Evolutionary conservation across 2,888 invertebrate species (phyloP).

Genomic region (Geophilus truncorum): DNA sequence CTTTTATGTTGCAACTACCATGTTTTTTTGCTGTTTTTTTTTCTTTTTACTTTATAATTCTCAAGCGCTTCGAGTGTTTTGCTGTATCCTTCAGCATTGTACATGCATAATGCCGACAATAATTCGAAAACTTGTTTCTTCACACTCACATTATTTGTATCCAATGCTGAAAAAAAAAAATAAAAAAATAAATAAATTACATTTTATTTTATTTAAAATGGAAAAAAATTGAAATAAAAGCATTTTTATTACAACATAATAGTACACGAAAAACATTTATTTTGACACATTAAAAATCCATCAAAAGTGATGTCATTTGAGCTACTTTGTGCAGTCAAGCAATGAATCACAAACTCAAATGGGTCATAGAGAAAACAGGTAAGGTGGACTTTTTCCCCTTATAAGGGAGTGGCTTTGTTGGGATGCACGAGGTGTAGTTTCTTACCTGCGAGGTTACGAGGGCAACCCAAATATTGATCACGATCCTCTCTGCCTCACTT

Average conservation of each 20-base stretch:
- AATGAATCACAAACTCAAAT: conserved; percentile 6
- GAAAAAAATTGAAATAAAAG: neutral
- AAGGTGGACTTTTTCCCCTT: conserved; percentile 9
- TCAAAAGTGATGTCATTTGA: conserved; percentile 18
- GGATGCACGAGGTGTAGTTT: conserved; percentile 24
- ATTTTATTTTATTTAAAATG: too few species aligned
- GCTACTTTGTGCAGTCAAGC: conserved; percentile 10
- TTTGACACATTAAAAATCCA: conserved; percentile 9
- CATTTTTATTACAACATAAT: neutral
- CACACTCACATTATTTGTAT: conserved; percentile 81
- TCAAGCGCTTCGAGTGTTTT: conserved; percentile 84
- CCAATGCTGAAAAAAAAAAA: conserved; percentile 61
- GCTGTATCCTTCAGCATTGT: conserved; percentile 82
- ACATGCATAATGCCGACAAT: conserved; percentile 87
- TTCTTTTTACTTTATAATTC: conserved; percentile 74
- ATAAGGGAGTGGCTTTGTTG: conserved; percentile 27
- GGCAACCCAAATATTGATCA: conserved; percentile 27
- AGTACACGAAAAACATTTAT: neutral
- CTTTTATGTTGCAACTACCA: neutral
- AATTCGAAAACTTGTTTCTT: conserved; percentile 97
- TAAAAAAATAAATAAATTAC: conserved; percentile 28
- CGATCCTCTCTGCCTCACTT: neutral
- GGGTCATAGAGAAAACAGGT: conserved; percentile 24
- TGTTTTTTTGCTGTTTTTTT: neutral
- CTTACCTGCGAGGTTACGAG: neutral